A percentile compares a stretch with the other conserved stretches of the same genome.
Conservation (phyloP, 2,113 vertebrate species). For the Poecilia latipinna region DNA sequence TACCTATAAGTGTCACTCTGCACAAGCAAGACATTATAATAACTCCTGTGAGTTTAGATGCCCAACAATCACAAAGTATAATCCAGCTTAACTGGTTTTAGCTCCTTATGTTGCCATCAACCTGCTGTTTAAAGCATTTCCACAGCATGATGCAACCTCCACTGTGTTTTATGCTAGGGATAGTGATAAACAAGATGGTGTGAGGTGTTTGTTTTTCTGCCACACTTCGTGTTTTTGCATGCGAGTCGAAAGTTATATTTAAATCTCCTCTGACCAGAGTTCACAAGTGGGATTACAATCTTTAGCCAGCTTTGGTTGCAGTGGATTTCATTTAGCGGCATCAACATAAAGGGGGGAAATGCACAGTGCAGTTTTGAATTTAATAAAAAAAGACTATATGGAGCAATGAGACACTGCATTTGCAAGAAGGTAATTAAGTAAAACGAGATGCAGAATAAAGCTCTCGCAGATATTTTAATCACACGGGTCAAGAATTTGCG, state of each 20-base stretch:
- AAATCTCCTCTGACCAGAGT: too few relatives aligned
- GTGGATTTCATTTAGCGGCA: neutral
- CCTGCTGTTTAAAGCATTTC: neutral
- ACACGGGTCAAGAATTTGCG: slow-evolving; percentile 29
- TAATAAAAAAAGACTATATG: too few relatives aligned
- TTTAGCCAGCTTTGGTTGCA: neutral
- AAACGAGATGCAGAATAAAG: slow-evolving; percentile 11
- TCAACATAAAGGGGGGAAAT: neutral
- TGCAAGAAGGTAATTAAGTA: neutral
- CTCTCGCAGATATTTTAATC: neutral
- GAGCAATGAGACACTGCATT: neutral
- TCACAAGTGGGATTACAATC: too few relatives aligned
- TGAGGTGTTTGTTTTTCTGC: neutral
- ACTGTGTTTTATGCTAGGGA: neutral
- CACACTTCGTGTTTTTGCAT: neutral
- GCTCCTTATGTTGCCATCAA: neutral
- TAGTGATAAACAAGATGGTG: too few relatives aligned
- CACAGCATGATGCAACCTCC: neutral
- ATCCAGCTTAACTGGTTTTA: neutral
- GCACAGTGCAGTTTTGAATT: too few relatives aligned
- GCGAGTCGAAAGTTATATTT: neutral
- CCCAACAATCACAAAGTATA: too few relatives aligned
- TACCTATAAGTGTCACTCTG: too few relatives aligned
- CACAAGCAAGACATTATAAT: neutral
- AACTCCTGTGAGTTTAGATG: too few relatives aligned